Percentiles rank a stretch among this genome's conserved stretches.
Conservation (phyloP, 2,113 vertebrate genomes). For the Neodon shergylaensis region DNA sequence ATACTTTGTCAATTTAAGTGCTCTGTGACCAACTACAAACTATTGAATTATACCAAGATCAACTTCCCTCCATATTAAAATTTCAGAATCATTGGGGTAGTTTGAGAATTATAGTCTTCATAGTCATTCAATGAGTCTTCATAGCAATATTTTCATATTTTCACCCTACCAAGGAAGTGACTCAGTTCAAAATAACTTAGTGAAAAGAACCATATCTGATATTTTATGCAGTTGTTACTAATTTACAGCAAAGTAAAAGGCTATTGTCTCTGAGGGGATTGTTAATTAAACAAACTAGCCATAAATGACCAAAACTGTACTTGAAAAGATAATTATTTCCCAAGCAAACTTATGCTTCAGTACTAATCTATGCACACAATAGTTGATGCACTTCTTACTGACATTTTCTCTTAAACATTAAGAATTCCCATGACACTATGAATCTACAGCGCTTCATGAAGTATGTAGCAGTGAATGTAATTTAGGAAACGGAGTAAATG, state of each 20-base stretch:
- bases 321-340: constrained; percentile 50
- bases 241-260: constrained; percentile 20
- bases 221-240: neutral
- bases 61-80: neutral
- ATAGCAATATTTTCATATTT: neutral
- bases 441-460: constrained; percentile 71
- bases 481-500: constrained; percentile 76
- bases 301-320: neutral
- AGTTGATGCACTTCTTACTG: constrained; percentile 62
- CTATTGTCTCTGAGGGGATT: neutral
- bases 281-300: neutral
- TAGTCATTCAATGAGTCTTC: neutral
- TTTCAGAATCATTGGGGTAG: neutral
- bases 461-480: constrained; percentile 69
- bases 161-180: neutral
- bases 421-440: constrained; percentile 73
- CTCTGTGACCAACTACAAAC: neutral
- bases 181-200: neutral
- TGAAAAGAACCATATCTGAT: neutral
- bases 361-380: constrained; percentile 47
- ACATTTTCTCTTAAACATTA: constrained; percentile 66
- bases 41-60: neutral
- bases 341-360: constrained; percentile 61
- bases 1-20: neutral
- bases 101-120: neutral